Percentiles rank a stretch among this genome's conserved stretches.
Evolutionary conservation across 2,888 invertebrate genomes (phyloP).

Genomic region (Bombylius major): DNA sequence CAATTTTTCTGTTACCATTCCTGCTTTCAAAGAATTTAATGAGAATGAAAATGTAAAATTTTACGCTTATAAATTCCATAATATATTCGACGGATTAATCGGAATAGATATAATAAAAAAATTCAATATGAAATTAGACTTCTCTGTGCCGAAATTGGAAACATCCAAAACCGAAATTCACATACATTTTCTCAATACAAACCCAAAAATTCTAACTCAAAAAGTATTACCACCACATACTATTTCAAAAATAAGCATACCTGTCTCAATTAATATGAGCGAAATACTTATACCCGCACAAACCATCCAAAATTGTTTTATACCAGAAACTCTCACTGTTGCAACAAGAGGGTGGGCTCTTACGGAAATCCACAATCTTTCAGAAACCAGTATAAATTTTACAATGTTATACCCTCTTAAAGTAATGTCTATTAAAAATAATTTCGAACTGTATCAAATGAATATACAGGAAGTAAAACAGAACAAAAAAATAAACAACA

Average conservation of each 20-base stretch:
- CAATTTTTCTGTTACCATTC: slow-evolving; percentile 1
- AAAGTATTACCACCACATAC: background rate
- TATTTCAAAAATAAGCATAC: background rate
- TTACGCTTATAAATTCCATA: background rate
- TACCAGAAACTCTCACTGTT: background rate
- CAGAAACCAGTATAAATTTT: too few species aligned
- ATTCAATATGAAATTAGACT: background rate
- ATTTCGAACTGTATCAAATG: too few species aligned
- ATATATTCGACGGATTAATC: background rate
- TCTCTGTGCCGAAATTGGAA: background rate
- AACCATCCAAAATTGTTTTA: background rate
- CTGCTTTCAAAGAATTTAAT: slow-evolving; percentile 4
- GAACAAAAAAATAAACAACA: too few species aligned
- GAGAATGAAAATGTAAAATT: background rate
- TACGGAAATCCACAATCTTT: background rate
- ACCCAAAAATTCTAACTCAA: background rate
- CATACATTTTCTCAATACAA: background rate
- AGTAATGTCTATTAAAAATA: too few species aligned
- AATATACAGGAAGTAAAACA: too few species aligned
- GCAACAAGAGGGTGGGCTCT: background rate
- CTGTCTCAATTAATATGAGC: background rate
- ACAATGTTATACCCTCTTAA: too few species aligned
- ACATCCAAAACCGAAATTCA: background rate
- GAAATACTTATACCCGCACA: background rate
- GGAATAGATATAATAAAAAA: background rate